phyloP scores from a whole-genome alignment of 2,113 vertebrate species.

The Nestor notabilis region DNA sequence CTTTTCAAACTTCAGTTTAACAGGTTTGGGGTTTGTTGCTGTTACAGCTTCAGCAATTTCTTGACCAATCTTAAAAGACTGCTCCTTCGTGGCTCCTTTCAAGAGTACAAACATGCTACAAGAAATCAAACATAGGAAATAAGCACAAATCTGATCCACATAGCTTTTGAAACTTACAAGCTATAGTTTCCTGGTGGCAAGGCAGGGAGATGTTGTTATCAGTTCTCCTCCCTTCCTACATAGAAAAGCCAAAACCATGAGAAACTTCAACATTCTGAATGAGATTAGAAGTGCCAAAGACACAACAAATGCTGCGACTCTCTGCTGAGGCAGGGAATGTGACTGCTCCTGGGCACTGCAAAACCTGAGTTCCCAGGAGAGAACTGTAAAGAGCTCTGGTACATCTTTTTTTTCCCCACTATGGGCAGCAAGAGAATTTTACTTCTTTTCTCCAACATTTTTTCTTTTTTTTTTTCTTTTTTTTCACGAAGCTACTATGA shows the following conservation, averaged over 20 bases:
- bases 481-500: not conserved
- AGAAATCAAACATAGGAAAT: constrained; percentile 46
- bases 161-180: not conserved
- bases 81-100: constrained; percentile 97
- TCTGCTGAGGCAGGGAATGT: not conserved
- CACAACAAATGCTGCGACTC: not conserved
- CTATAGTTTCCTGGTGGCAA: not conserved
- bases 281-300: not conserved
- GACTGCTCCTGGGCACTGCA: not conserved
- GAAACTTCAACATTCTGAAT: not conserved
- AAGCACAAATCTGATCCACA: not conserved
- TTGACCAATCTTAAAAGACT: constrained; percentile 95
- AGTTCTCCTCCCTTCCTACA: not conserved
- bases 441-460: not conserved
- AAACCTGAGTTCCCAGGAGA: not conserved
- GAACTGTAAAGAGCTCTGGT: not conserved
- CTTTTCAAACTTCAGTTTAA: constrained; percentile 99
- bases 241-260: not conserved
- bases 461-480: not conserved
- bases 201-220: not conserved
- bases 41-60: constrained; percentile 99
- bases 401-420: rapidly evolving
- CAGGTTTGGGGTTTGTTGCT: constrained; percentile 93
- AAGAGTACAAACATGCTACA: constrained; percentile 95
- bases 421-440: not conserved